Conservation (phyloP, 2,888 invertebrate genomes). For the Lasioglossum zephyrum region DNA sequence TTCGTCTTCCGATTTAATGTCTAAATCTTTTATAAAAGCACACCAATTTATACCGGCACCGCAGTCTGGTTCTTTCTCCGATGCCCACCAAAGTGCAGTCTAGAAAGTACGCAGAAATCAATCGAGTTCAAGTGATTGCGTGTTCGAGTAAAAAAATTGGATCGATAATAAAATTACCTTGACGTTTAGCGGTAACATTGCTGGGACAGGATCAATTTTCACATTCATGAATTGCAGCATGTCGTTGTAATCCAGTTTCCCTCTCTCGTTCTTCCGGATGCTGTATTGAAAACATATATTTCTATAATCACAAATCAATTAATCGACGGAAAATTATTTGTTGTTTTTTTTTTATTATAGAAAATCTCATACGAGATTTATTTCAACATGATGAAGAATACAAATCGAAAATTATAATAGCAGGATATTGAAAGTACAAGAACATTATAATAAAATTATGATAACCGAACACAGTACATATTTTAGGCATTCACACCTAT, state of each 20-base stretch:
- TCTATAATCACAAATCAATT: neutral
- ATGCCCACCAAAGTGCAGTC: conserved; percentile 85
- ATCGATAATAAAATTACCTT: conserved; percentile 80
- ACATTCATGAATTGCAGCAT: conserved; percentile 90
- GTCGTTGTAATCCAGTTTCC: conserved; percentile 89
- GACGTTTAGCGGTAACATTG: conserved; percentile 85
- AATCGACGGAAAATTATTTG: neutral
- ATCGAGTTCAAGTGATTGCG: neutral
- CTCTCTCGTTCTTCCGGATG: conserved; percentile 88
- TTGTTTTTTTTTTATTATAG: no score
- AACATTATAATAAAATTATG: no score
- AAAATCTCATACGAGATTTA: no score
- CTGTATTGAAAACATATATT: neutral
- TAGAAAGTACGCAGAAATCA: conserved; percentile 61
- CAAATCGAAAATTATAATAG: no score
- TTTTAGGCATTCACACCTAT: no score
- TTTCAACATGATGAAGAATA: no score
- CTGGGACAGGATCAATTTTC: conserved; percentile 85
- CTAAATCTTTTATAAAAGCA: conserved; percentile 84
- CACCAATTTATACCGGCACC: conserved; percentile 85
- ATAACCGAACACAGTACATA: no score
- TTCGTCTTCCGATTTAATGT: conserved; percentile 79
- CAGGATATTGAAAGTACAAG: no score
- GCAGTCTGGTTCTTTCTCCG: conserved; percentile 83
- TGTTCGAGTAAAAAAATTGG: neutral